Conservation (phyloP, 2,113 vertebrate genomes). For the Scolopax mira region DNA sequence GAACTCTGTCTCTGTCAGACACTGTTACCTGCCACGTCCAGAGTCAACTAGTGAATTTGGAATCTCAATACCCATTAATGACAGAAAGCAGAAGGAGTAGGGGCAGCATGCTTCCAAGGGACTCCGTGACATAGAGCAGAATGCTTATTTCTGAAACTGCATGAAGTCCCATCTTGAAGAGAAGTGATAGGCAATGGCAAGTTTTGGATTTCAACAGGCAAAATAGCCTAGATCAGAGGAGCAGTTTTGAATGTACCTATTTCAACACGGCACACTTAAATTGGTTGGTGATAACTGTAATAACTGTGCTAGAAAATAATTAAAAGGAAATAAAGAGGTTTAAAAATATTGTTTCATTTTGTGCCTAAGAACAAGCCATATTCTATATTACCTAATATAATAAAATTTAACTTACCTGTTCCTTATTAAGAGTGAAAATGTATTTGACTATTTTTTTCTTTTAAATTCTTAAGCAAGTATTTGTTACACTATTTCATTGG, state of each 20-base stretch:
- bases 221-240: neutral
- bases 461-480: neutral
- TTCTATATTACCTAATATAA: neutral
- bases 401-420: neutral
- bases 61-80: neutral
- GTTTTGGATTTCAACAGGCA: neutral
- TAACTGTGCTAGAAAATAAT: neutral
- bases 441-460: neutral
- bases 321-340: neutral
- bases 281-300: neutral
- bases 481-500: neutral
- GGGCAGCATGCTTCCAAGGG: neutral
- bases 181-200: neutral
- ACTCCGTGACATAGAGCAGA: neutral
- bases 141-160: neutral
- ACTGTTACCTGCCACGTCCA: neutral
- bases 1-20: neutral
- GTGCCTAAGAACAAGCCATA: neutral
- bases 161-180: neutral
- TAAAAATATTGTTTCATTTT: neutral
- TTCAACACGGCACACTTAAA: neutral
- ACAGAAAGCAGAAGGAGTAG: neutral
- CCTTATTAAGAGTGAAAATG: neutral
- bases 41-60: neutral
- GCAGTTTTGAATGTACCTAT: neutral